Evolutionary conservation across 1,140 invertebrate genomes (phyloP).

Genomic region (Sminthurinus signatus): DNA sequence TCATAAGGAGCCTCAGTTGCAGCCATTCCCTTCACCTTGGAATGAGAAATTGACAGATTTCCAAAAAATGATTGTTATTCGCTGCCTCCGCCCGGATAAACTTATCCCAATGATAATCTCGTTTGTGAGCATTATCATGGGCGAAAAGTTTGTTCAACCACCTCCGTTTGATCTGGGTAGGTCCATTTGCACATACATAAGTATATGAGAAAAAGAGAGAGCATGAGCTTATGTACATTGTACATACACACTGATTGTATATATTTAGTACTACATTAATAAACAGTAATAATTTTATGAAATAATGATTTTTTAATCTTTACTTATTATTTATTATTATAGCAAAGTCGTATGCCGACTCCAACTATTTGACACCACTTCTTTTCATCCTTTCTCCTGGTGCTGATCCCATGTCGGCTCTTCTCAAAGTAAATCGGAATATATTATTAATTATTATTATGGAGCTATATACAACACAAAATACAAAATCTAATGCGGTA

Average conservation of each 20-base stretch:
- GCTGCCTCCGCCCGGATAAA: conserved; percentile 53
- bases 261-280: no score
- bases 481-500: no score
- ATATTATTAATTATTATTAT: no score
- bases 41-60: conserved; percentile 47
- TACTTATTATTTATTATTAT: no score
- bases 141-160: conserved; percentile 52
- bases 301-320: no score
- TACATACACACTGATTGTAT: no score
- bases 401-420: conserved; percentile 52
- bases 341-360: conserved; percentile 50
- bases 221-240: no score
- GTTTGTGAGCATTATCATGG: conserved; percentile 50
- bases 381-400: conserved; percentile 57
- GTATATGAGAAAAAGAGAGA: no score
- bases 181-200: no score
- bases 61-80: conserved; percentile 50
- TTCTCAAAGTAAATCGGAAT: no score
- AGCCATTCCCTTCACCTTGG: conserved; percentile 47
- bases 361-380: conserved; percentile 49
- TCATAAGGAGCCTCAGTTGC: conserved; percentile 44
- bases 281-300: no score
- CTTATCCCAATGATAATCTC: conserved; percentile 46
- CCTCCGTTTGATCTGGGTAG: conserved; percentile 56
- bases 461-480: no score